Evolutionary conservation across 2,113 vertebrate genomes (phyloP).

Genomic region (Ovis aries): DNA sequence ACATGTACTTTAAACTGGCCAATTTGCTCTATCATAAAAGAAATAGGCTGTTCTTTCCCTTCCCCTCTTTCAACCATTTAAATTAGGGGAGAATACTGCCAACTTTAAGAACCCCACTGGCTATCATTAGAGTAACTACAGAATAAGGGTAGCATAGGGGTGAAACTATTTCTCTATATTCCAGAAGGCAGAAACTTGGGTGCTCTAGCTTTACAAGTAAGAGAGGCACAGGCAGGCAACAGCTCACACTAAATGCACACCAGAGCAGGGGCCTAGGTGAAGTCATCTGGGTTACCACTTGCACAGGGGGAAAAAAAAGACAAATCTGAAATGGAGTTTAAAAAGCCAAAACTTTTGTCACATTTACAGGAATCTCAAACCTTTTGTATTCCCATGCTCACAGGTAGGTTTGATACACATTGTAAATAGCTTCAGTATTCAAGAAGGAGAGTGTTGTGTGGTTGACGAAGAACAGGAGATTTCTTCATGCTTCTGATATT

Average conservation of each 20-base stretch:
- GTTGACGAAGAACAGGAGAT: conserved; percentile 60
- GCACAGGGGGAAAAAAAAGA: background rate
- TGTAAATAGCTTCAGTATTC: conserved; percentile 76
- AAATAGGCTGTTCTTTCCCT: conserved; percentile 7
- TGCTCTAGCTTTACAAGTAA: conserved; percentile 34
- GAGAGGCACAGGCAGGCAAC: conserved; percentile 56
- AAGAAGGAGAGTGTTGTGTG: conserved; percentile 67
- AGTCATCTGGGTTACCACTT: conserved; percentile 50
- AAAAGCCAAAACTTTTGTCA: conserved; percentile 53
- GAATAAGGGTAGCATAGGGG: background rate
- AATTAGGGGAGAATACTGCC: conserved; percentile 16
- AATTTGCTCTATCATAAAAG: conserved; percentile 29
- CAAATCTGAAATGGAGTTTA: conserved; percentile 43
- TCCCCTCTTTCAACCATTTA: background rate
- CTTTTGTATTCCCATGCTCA: conserved; percentile 76
- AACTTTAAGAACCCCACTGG: conserved; percentile 13
- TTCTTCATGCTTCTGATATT: conserved; percentile 90
- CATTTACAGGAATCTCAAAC: conserved; percentile 77
- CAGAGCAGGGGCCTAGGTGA: background rate
- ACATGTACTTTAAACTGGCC: conserved; percentile 36
- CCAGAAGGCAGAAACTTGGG: conserved; percentile 43
- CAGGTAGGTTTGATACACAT: conserved; percentile 78
- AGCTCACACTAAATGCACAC: conserved; percentile 55
- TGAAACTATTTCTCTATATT: conserved; percentile 28
- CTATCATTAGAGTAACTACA: conserved; percentile 16